Conservation (phyloP, 2,888 invertebrate genomes). For the Eurytoma californica region DNA sequence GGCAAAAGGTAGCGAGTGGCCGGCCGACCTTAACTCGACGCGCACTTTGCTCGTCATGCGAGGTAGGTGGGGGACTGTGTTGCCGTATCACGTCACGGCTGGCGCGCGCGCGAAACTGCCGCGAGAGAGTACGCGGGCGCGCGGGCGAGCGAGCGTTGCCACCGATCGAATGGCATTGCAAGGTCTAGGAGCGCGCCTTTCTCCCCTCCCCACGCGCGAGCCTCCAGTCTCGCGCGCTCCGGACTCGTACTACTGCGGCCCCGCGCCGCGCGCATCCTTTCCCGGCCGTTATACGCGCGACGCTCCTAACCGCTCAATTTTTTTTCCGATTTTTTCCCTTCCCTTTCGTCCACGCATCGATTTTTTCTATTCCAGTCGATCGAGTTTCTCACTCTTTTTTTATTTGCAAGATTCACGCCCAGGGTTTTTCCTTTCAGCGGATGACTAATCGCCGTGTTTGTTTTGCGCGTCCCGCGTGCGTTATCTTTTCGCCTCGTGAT, state of each 20-base stretch:
- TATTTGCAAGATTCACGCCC: background rate
- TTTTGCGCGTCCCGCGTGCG: conserved; percentile 12
- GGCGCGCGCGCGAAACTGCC: conserved; percentile 57
- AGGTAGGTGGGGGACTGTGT: conserved; percentile 74
- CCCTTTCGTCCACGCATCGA: background rate
- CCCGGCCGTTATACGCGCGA: background rate
- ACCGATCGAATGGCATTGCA: conserved; percentile 68
- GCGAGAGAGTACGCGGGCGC: conserved; percentile 50
- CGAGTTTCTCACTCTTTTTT: background rate
- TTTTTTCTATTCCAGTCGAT: background rate
- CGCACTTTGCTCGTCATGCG: conserved; percentile 26
- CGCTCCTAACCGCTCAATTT: background rate
- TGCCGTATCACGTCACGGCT: conserved; percentile 77
- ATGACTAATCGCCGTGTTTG: conserved; percentile 36
- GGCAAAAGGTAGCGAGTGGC: background rate
- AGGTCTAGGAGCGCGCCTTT: conserved; percentile 66
- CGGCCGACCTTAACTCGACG: background rate
- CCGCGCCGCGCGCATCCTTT: background rate
- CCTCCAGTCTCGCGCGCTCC: conserved; percentile 16
- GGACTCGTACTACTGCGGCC: conserved; percentile 36
- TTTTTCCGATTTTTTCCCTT: background rate
- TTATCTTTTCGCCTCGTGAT: conserved; percentile 1
- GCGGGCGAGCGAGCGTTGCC: conserved; percentile 60
- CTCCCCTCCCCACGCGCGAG: background rate
- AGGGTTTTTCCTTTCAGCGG: conserved; percentile 6